Percentiles rank a stretch among this genome's conserved stretches.
phyloP scores from a whole-genome alignment of 2,888 invertebrate species.

The Diarsia dahlii region DNA sequence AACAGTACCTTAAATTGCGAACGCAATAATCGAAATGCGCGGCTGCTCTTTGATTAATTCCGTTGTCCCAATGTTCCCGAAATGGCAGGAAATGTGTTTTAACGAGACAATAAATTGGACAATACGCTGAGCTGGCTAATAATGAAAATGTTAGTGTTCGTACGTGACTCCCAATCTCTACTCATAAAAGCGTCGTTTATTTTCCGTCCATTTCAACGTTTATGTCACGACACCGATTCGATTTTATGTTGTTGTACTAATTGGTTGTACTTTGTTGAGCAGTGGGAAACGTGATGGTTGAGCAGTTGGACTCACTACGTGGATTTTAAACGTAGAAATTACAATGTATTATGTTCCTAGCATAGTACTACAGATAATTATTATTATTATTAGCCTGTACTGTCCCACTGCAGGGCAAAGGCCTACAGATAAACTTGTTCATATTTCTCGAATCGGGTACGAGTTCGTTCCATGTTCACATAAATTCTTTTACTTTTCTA shows the following conservation, averaged over 20 bases:
- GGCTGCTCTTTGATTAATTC: slow-evolving; percentile 19
- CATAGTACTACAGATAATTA: neutral
- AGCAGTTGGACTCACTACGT: neutral
- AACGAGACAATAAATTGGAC: slow-evolving; percentile 38
- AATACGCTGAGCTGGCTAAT: slow-evolving; percentile 8
- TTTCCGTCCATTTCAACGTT: slow-evolving; percentile 17
- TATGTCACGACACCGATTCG: slow-evolving; percentile 7
- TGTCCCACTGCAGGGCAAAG: too few relatives aligned
- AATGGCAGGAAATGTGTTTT: slow-evolving; percentile 18
- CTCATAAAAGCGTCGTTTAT: slow-evolving; percentile 35
- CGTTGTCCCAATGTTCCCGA: slow-evolving; percentile 12
- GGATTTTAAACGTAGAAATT: neutral
- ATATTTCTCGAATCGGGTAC: neutral
- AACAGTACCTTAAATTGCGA: slow-evolving; percentile 16
- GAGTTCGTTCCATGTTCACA: slow-evolving; percentile 8
- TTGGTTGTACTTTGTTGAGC: neutral
- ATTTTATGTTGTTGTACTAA: slow-evolving; percentile 3
- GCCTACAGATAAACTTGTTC: neutral
- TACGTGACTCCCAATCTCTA: slow-evolving; percentile 15
- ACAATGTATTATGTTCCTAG: neutral
- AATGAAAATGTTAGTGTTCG: slow-evolving; percentile 33
- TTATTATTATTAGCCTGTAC: too few relatives aligned
- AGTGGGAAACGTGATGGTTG: neutral
- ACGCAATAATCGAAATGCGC: slow-evolving; percentile 26
- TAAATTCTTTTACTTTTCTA: slow-evolving; percentile 10